phyloP scores from a whole-genome alignment of 2,888 invertebrate species.

The Dryadula phaetusa region DNA sequence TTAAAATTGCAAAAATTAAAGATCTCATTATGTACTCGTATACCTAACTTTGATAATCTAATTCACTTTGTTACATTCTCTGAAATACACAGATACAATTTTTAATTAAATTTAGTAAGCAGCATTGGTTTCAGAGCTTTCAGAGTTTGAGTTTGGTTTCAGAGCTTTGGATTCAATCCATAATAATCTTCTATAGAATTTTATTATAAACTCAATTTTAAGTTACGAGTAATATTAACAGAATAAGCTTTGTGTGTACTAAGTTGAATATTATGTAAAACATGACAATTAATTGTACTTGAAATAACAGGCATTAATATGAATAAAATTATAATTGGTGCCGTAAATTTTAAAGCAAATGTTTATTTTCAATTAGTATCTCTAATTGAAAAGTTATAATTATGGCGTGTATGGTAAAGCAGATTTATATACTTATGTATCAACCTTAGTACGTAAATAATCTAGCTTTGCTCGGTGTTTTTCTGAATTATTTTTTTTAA shows the following conservation, averaged over 20 bases:
- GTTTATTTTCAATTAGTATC: constrained; percentile 22
- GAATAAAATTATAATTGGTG: constrained; percentile 16
- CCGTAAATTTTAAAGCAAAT: constrained; percentile 22
- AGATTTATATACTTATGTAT: not conserved
- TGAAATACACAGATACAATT: no score
- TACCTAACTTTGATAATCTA: no score
- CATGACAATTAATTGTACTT: not conserved
- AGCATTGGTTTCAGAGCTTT: not conserved
- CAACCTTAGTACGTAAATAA: no score
- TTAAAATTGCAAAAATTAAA: no score
- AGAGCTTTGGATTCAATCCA: no score
- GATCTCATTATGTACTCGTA: no score
- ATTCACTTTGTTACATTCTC: no score
- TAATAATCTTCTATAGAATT: not conserved
- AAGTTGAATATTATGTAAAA: not conserved
- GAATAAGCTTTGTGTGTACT: not conserved
- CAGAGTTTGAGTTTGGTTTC: no score
- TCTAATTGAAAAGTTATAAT: constrained; percentile 9
- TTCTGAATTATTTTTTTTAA: no score
- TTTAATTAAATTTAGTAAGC: not conserved
- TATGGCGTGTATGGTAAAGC: not conserved
- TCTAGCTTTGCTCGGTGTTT: no score
- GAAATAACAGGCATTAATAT: not conserved
- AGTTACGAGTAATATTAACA: not conserved
- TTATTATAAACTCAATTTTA: not conserved